A percentile compares a stretch with the other conserved stretches of the same genome.
These are phyloP conservation scores for Dryobota labecula DNA, from an alignment of 2,888 invertebrate genomes.

Conservation along the genomic window DNA sequence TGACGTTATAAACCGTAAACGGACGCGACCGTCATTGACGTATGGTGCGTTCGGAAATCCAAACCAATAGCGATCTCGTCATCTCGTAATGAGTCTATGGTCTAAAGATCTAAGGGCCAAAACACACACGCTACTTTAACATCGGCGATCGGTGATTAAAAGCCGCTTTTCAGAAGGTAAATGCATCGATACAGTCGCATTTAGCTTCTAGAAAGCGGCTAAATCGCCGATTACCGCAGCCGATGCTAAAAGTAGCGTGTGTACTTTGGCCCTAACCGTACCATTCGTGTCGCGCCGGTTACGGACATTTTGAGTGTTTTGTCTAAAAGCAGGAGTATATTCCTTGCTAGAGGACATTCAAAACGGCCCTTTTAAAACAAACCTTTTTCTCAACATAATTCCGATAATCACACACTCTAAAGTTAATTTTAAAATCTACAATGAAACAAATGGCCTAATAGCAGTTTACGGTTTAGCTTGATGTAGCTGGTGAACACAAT, in stretches of 20 bases:
- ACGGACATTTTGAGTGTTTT: too few relatives aligned
- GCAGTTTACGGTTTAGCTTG: neutral
- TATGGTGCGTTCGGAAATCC: conserved; percentile 32
- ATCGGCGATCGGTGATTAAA: too few relatives aligned
- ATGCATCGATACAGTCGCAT: too few relatives aligned
- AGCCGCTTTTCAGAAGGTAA: too few relatives aligned
- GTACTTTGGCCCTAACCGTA: too few relatives aligned
- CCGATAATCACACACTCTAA: neutral
- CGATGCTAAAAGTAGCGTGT: too few relatives aligned
- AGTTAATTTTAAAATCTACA: neutral
- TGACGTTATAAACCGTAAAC: conserved; percentile 75
- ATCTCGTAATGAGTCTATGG: neutral
- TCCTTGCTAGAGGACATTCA: neutral
- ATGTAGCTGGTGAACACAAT: neutral
- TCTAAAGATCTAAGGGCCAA: neutral
- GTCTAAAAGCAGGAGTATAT: too few relatives aligned
- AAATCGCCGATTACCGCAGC: too few relatives aligned
- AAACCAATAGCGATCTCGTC: neutral
- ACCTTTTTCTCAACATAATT: neutral
- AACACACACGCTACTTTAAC: too few relatives aligned
- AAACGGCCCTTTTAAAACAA: neutral
- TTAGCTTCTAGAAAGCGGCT: too few relatives aligned
- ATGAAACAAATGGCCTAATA: neutral
- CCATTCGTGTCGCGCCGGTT: too few relatives aligned
- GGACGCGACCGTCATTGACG: conserved; percentile 68